These are phyloP conservation scores for Parazoanthus atlanticus DNA, from an alignment of 92 coral and sea anemone genomes.

Conservation along the genomic window DNA sequence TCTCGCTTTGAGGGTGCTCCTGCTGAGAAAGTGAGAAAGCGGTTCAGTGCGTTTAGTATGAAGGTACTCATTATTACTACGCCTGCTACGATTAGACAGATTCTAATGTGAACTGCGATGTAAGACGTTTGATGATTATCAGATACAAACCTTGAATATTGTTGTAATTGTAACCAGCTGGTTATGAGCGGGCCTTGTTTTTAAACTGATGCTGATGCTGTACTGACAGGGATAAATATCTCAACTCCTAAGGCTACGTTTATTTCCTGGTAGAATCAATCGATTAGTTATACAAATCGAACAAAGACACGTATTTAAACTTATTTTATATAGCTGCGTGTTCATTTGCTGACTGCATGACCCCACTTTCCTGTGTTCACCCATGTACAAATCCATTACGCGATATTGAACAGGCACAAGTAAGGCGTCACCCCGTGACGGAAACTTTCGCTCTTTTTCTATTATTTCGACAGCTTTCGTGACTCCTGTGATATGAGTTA, in stretches of 20 bases:
- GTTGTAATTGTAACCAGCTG: not conserved
- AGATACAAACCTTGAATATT: constrained; percentile 7
- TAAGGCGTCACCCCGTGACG: too few species aligned
- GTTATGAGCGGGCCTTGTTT: not conserved
- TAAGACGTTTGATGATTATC: not conserved
- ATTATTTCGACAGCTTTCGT: not conserved
- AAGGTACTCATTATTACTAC: too few species aligned
- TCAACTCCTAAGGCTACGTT: not conserved
- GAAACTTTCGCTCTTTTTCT: too few species aligned
- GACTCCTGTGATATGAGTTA: not conserved
- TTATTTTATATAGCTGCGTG: not conserved
- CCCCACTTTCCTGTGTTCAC: not conserved
- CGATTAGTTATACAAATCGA: not conserved
- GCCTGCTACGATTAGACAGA: not conserved
- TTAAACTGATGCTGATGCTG: not conserved
- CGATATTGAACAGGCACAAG: not conserved
- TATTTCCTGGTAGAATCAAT: not conserved
- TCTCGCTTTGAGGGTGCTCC: not conserved
- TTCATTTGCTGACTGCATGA: not conserved
- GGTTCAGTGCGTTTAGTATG: too few species aligned
- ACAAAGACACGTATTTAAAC: not conserved
- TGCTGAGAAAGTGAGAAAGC: not conserved
- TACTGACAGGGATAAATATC: not conserved
- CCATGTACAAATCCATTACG: not conserved
- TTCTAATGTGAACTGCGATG: too few species aligned